Evolutionary conservation across 2,797 vertebrate species (phyloP).

Genomic region (Chrysocyon brachyurus): DNA sequence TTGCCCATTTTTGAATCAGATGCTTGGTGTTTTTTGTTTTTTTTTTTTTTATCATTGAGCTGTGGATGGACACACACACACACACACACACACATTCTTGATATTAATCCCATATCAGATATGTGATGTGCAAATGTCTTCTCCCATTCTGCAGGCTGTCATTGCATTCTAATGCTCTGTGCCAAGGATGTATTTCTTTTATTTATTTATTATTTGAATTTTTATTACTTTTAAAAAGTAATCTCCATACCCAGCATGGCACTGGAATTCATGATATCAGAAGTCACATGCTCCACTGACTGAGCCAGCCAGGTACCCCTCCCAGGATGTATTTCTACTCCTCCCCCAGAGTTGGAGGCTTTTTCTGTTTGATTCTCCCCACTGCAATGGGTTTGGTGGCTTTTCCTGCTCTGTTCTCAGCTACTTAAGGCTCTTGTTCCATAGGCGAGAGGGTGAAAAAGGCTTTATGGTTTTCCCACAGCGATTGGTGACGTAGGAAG

Average conservation of each 20-base stretch:
- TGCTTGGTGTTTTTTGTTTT: not conserved
- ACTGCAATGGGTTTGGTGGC: not conserved
- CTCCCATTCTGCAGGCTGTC: not conserved
- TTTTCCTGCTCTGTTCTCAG: not conserved
- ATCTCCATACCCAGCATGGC: not conserved
- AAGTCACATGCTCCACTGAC: not conserved
- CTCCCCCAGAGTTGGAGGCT: not conserved
- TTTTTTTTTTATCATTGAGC: no score
- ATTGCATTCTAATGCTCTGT: not conserved
- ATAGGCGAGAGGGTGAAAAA: not conserved
- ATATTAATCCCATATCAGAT: not conserved
- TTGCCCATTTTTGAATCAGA: not conserved
- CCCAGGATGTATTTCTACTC: not conserved
- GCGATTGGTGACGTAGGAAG: not conserved
- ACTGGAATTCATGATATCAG: not conserved
- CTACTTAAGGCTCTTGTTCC: not conserved
- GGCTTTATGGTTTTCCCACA: not conserved
- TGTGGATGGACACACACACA: not conserved
- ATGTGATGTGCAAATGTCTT: not conserved
- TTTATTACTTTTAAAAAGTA: not conserved
- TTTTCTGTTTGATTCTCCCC: not conserved
- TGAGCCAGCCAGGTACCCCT: not conserved
- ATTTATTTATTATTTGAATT: not conserved
- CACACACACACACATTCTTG: not conserved
- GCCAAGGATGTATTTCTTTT: not conserved